phyloP scores from a whole-genome alignment of 2,888 invertebrate species.

The Phyllotreta cruciferae region DNA sequence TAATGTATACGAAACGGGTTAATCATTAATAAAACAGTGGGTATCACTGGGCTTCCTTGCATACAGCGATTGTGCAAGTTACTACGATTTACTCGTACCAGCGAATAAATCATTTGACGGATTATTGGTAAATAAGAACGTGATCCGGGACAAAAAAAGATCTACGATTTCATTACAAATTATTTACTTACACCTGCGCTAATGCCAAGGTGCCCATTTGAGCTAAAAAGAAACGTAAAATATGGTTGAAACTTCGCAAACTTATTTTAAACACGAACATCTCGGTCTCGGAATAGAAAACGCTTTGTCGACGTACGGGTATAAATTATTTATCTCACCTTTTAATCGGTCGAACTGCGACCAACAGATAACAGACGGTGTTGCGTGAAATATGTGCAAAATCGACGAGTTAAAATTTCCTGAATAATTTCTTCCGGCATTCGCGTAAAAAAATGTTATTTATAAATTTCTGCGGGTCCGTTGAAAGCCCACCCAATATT shows the following conservation, averaged over 20 bases:
- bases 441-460: slow-evolving; percentile 7
- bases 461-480: not conserved
- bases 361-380: slow-evolving; percentile 12
- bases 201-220: slow-evolving; percentile 36
- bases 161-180: slow-evolving; percentile 42
- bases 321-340: slow-evolving; percentile 34
- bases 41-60: slow-evolving; percentile 55
- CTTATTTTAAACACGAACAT: slow-evolving; percentile 39
- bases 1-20: slow-evolving; percentile 47
- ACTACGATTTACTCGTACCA: slow-evolving; percentile 48
- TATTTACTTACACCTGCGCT: slow-evolving; percentile 46
- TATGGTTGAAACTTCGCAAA: slow-evolving; percentile 32
- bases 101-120: slow-evolving; percentile 53
- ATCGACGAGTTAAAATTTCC: too few species aligned
- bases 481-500: slow-evolving; percentile 7
- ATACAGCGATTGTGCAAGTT: slow-evolving; percentile 53
- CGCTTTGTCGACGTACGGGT: slow-evolving; percentile 31
- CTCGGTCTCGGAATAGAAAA: slow-evolving; percentile 34
- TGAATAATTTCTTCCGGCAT: slow-evolving; percentile 10
- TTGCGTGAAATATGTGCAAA: not conserved
- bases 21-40: slow-evolving; percentile 59
- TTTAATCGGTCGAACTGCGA: slow-evolving; percentile 29
- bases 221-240: slow-evolving; percentile 35
- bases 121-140: slow-evolving; percentile 53
- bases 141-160: slow-evolving; percentile 46